phyloP scores from a whole-genome alignment of 2,113 vertebrate genomes.

The Phaethon lepturus region DNA sequence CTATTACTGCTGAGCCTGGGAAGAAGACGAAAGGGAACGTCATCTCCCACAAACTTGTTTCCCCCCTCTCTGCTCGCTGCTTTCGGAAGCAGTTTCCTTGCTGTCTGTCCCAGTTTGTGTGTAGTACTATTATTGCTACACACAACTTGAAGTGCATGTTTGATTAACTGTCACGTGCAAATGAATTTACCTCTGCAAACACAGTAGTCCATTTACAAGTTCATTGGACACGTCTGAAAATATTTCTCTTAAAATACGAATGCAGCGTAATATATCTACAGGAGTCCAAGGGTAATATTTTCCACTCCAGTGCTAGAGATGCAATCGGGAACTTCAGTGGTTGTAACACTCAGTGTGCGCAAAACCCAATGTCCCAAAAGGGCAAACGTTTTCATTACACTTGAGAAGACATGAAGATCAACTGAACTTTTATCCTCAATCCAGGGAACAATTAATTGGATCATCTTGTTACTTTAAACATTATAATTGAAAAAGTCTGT shows the following conservation, averaged over 20 bases:
- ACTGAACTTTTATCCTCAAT: accelerated
- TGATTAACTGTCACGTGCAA: neutral
- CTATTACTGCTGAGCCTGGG: neutral
- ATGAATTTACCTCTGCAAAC: neutral
- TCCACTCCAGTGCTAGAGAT: neutral
- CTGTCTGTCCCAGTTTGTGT: accelerated
- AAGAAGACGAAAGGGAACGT: neutral
- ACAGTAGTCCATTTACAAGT: neutral
- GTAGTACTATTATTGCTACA: neutral
- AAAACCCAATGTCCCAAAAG: neutral
- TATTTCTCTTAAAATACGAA: neutral
- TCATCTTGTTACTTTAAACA: neutral
- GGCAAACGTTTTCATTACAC: neutral
- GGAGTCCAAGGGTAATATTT: neutral
- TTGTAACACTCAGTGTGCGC: neutral
- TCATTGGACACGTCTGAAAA: neutral
- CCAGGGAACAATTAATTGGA: neutral
- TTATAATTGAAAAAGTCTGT: neutral
- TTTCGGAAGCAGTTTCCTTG: neutral
- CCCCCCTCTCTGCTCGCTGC: neutral
- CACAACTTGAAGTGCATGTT: neutral
- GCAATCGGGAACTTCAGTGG: neutral
- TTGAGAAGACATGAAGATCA: neutral
- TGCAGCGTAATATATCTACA: neutral
- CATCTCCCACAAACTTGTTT: accelerated